phyloP scores from a whole-genome alignment of 2,113 vertebrate species.

The Natator depressus region DNA sequence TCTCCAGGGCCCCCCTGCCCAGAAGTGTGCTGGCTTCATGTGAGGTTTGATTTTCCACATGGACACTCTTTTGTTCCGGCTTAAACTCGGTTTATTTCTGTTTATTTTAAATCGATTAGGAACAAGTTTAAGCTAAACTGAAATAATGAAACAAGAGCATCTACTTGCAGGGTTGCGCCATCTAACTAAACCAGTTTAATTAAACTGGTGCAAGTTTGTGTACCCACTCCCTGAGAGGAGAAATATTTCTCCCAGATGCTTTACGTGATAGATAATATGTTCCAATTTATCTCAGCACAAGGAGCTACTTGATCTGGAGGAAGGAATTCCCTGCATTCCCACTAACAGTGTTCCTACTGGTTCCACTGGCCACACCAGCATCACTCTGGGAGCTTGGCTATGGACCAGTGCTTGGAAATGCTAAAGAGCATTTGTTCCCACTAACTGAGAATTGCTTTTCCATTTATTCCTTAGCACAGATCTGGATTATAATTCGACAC shows the following conservation, averaged over 20 bases:
- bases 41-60: too few relatives aligned
- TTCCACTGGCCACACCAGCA: background rate
- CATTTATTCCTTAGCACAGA: background rate
- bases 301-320: too few relatives aligned
- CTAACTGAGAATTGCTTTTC: background rate
- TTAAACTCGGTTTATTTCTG: background rate
- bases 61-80: background rate
- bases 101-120: background rate
- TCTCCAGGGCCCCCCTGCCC: background rate
- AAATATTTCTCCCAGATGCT: background rate
- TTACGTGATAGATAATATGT: background rate
- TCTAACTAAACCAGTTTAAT: background rate
- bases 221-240: background rate
- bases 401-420: background rate
- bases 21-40: background rate
- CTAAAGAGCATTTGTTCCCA: background rate
- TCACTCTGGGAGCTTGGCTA: background rate
- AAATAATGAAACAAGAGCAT: accelerated
- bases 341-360: background rate
- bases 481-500: background rate
- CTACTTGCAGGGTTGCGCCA: accelerated
- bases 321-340: background rate
- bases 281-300: background rate
- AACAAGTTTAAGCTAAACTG: background rate
- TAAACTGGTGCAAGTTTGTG: background rate